Conservation (phyloP, 1,140 invertebrate species). For the Drosophila mayri region DNA sequence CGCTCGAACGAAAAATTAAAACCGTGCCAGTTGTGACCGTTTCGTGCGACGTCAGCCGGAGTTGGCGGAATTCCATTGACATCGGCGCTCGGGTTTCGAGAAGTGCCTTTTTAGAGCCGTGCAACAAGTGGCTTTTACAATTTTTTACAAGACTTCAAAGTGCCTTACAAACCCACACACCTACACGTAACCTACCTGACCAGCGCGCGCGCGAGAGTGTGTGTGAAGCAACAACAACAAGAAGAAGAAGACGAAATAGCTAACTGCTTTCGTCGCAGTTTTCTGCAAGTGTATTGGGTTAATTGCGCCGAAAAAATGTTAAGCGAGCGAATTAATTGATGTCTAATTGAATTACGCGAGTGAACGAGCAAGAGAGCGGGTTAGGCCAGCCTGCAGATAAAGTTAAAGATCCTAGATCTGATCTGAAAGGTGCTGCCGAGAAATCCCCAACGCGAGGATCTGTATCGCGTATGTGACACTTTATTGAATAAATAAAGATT, state of each 20-base stretch:
- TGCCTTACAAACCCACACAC: constrained; percentile 57
- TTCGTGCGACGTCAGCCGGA: constrained; percentile 40
- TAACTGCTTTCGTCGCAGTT: constrained; percentile 62
- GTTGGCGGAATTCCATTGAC: constrained; percentile 30
- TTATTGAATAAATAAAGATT: constrained; percentile 59
- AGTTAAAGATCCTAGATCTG: constrained; percentile 26
- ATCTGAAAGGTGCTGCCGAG: constrained; percentile 14
- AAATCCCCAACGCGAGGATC: constrained; percentile 79
- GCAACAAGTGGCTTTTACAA: constrained; percentile 72
- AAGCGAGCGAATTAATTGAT: constrained; percentile 52
- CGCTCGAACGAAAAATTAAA: constrained; percentile 34
- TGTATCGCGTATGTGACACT: constrained; percentile 66
- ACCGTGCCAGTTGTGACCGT: constrained; percentile 49
- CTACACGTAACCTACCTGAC: constrained; percentile 39
- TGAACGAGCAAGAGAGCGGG: constrained; percentile 11
- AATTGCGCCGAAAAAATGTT: constrained; percentile 78
- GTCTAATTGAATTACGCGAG: constrained; percentile 66
- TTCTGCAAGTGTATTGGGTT: constrained; percentile 50
- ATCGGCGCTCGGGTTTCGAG: constrained; percentile 8
- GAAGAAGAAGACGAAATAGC: constrained; percentile 52
- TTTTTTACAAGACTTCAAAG: constrained; percentile 45
- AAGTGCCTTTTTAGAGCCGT: constrained; percentile 33
- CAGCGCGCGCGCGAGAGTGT: constrained; percentile 6
- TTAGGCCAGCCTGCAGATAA: constrained; percentile 1
- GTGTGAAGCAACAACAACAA: constrained; percentile 25